Evolutionary conservation across 1,140 invertebrate species (phyloP).

Genomic region (Wiebesia pumilae): DNA sequence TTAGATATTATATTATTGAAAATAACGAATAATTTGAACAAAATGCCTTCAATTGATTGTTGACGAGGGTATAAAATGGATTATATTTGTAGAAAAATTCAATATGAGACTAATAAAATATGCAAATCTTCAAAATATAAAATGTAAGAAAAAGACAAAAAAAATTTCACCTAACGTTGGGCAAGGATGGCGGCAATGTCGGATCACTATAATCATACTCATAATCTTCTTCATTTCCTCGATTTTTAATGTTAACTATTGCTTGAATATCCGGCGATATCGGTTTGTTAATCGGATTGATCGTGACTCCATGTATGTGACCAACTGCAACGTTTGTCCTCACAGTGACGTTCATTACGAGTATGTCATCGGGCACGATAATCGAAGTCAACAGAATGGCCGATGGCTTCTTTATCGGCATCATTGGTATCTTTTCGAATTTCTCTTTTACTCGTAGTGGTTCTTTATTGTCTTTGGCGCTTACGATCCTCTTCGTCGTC

Average conservation of each 20-base stretch:
- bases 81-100: background rate
- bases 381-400: slow-evolving; percentile 59
- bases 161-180: slow-evolving; percentile 79
- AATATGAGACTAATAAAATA: background rate
- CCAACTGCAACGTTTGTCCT: slow-evolving; percentile 71
- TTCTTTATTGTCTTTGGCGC: background rate
- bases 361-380: slow-evolving; percentile 66
- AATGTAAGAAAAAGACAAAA: background rate
- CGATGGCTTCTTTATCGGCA: slow-evolving; percentile 49
- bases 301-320: slow-evolving; percentile 63
- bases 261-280: slow-evolving; percentile 70
- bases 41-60: too few relatives aligned
- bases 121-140: background rate
- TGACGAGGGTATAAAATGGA: background rate
- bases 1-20: background rate
- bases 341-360: slow-evolving; percentile 71
- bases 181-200: slow-evolving; percentile 83
- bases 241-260: slow-evolving; percentile 72
- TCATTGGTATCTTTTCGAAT: slow-evolving; percentile 10
- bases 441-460: background rate
- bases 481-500: background rate
- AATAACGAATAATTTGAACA: background rate
- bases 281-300: slow-evolving; percentile 65
- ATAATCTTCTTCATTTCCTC: slow-evolving; percentile 70
- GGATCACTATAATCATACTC: slow-evolving; percentile 81